A percentile compares a stretch with the other conserved stretches of the same genome.
Conservation (phyloP, 2,113 vertebrate species). For the Galeopterus variegatus region DNA sequence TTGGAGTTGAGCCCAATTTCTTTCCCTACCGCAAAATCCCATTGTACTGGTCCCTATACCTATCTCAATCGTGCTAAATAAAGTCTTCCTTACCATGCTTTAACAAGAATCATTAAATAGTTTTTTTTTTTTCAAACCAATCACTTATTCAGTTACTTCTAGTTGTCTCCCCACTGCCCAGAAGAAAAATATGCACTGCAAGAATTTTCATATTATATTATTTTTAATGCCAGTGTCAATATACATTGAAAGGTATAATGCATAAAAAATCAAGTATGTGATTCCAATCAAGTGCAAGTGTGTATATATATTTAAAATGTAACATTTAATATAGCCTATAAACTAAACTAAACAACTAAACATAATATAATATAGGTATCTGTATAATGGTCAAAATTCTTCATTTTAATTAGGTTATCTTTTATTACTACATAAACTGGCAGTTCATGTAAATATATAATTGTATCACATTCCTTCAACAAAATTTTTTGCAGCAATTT, state of each 20-base stretch:
- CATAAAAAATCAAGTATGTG: neutral
- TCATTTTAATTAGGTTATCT: neutral
- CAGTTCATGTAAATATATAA: neutral
- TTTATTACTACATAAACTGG: neutral
- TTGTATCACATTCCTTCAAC: neutral
- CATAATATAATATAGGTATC: neutral
- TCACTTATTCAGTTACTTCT: neutral
- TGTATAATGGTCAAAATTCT: neutral
- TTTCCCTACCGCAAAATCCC: neutral
- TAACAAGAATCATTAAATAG: neutral
- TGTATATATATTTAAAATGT: neutral
- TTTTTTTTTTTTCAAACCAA: neutral
- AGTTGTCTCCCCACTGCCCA: neutral
- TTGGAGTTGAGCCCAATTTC: neutral
- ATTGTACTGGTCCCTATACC: neutral
- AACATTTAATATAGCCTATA: neutral
- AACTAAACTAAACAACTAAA: neutral
- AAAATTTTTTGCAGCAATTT: neutral
- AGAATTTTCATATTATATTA: neutral
- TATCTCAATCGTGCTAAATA: too few relatives aligned
- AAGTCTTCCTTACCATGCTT: neutral
- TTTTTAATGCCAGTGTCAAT: neutral
- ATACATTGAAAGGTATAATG: neutral
- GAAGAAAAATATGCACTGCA: neutral
- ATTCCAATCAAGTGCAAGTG: neutral